These are phyloP conservation scores for Drosophila ironensis DNA, from an alignment of 1,140 invertebrate genomes.

Conservation along the genomic window DNA sequence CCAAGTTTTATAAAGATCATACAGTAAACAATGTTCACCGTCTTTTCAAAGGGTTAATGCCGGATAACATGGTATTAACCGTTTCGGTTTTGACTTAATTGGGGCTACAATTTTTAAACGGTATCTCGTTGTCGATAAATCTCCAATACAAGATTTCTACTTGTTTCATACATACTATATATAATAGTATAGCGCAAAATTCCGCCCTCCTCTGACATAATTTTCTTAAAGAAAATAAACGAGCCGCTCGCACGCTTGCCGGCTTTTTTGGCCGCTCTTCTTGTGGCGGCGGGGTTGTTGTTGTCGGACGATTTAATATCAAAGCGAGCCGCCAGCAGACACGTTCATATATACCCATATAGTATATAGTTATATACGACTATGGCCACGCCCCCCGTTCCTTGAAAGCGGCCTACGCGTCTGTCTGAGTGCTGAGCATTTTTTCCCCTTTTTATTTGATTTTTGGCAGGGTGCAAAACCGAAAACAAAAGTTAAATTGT, in stretches of 20 bases:
- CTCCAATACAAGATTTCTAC: no score
- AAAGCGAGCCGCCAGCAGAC: constrained; percentile 65
- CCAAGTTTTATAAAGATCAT: no score
- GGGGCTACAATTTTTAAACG: no score
- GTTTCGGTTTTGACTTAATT: no score
- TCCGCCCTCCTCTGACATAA: constrained; percentile 46
- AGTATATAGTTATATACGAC: constrained; percentile 37
- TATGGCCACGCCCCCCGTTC: constrained; percentile 24
- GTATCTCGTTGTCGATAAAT: no score
- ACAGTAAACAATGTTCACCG: no score
- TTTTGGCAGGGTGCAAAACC: constrained; percentile 58
- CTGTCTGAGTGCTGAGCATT: background rate
- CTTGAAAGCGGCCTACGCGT: constrained; percentile 8
- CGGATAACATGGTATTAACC: no score
- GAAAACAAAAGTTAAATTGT: constrained; percentile 65
- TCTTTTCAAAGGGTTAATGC: no score
- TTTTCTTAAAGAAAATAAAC: constrained; percentile 60
- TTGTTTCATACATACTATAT: background rate
- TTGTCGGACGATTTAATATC: constrained; percentile 71
- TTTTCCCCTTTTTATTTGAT: constrained; percentile 42
- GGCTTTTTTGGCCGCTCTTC: constrained; percentile 42
- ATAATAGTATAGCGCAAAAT: constrained; percentile 12
- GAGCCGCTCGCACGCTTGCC: constrained; percentile 59
- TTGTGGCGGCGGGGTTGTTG: constrained; percentile 25
- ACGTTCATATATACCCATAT: constrained; percentile 35